Evolutionary conservation across 2,113 vertebrate genomes (phyloP).

Genomic region (Dasyornis broadbenti): DNA sequence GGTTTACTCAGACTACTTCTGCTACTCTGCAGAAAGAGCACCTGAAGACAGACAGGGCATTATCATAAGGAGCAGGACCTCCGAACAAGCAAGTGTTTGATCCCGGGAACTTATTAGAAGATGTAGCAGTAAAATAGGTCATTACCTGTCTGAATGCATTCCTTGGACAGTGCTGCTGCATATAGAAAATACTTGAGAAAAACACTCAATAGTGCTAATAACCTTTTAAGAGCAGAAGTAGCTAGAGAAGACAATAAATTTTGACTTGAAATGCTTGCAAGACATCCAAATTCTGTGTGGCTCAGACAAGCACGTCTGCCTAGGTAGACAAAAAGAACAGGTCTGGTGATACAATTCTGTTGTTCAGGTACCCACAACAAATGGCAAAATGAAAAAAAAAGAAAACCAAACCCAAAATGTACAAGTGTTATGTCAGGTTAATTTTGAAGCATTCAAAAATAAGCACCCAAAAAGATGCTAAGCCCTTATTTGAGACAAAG

Average conservation of each 20-base stretch:
- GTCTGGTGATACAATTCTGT: background rate
- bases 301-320: background rate
- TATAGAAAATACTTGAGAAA: background rate
- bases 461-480: background rate
- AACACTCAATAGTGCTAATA: background rate
- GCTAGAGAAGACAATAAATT: background rate
- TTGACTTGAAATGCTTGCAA: background rate
- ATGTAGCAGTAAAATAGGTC: background rate
- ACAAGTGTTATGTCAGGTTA: background rate
- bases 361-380: background rate
- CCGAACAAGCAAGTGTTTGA: background rate
- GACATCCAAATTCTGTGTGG: background rate
- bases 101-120: background rate
- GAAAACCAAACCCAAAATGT: background rate
- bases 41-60: background rate
- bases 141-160: background rate
- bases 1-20: background rate
- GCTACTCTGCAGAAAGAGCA: background rate
- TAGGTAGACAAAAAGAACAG: background rate
- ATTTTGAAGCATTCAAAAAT: background rate
- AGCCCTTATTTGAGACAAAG: background rate
- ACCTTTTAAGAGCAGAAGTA: background rate
- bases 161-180: background rate
- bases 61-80: background rate
- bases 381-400: background rate